Percentiles rank a stretch among this genome's conserved stretches.
Conservation (phyloP, 2,888 invertebrate species). For the Dasypogon diadema region DNA sequence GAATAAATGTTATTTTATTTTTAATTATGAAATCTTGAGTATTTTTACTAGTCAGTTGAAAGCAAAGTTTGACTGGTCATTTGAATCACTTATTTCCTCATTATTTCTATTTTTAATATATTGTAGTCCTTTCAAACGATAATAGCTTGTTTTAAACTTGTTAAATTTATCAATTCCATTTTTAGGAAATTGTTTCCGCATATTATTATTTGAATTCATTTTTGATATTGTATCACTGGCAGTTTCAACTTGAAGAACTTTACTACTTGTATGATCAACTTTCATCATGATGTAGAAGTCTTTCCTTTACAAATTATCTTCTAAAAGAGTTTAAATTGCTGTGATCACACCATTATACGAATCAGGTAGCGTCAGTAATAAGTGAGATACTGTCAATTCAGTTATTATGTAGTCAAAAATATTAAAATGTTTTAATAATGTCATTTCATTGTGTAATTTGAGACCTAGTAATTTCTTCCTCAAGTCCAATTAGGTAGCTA, state of each 20-base stretch:
- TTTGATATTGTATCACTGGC: background rate
- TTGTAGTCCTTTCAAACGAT: no score
- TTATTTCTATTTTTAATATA: no score
- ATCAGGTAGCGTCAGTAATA: slow-evolving; percentile 63
- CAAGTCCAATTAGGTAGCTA: no score
- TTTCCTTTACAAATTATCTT: slow-evolving; percentile 62
- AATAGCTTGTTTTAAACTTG: no score
- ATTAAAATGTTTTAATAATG: slow-evolving; percentile 17
- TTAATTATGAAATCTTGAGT: background rate
- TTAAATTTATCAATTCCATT: no score
- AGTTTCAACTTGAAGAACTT: slow-evolving; percentile 59
- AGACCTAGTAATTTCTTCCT: background rate
- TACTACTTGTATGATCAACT: slow-evolving; percentile 59
- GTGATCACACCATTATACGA: slow-evolving; percentile 64
- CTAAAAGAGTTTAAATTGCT: slow-evolving; percentile 63
- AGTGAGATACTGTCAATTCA: slow-evolving; percentile 62
- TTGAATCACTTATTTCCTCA: background rate
- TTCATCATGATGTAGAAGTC: slow-evolving; percentile 58
- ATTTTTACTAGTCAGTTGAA: slow-evolving; percentile 40
- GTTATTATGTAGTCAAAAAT: slow-evolving; percentile 63
- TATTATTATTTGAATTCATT: background rate
- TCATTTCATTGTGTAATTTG: slow-evolving; percentile 18
- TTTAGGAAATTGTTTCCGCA: background rate
- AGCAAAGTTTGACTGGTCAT: background rate
- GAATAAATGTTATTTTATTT: slow-evolving; percentile 57